Evolutionary conservation across 2,888 invertebrate species (phyloP).

Genomic region (Cerceris ruficornis): DNA sequence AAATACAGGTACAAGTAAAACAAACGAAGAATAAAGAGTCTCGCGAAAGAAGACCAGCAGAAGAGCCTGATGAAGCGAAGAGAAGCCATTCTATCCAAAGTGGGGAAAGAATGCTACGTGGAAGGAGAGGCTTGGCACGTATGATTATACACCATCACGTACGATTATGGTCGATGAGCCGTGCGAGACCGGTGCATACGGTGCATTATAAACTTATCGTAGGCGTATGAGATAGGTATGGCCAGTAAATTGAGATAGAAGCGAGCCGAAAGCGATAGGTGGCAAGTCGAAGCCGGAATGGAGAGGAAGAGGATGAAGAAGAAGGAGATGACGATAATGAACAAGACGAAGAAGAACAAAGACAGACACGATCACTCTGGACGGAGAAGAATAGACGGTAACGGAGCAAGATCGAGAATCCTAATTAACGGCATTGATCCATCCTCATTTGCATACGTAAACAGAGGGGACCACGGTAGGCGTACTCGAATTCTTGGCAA

Average conservation of each 20-base stretch:
- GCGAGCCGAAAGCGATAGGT: conserved; percentile 50
- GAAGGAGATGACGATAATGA: conserved; percentile 13
- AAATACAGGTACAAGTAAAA: neutral
- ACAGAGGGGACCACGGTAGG: conserved; percentile 63
- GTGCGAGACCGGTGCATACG: conserved; percentile 60
- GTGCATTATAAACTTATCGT: conserved; percentile 69
- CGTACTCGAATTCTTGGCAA: conserved; percentile 67
- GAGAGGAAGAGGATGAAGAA: conserved; percentile 29
- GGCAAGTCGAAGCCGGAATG: conserved; percentile 40
- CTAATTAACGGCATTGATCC: conserved; percentile 74
- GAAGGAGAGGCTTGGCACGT: conserved; percentile 60
- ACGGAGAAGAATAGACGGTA: conserved; percentile 45
- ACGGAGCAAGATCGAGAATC: conserved; percentile 65
- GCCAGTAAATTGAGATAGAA: conserved; percentile 70
- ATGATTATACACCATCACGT: conserved; percentile 69
- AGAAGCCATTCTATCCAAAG: conserved; percentile 1
- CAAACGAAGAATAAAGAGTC: neutral
- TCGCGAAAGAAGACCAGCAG: neutral
- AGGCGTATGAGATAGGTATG: conserved; percentile 63
- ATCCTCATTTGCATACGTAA: conserved; percentile 73
- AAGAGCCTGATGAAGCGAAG: neutral
- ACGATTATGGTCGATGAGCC: conserved; percentile 66
- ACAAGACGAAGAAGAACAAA: conserved; percentile 28
- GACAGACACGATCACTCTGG: conserved; percentile 38
- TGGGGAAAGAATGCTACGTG: conserved; percentile 34